Base-by-base conservation (phyloP, 30 jellyfish, hydroid and myxozoan species). In the Rhopilema esculentum region DNA sequence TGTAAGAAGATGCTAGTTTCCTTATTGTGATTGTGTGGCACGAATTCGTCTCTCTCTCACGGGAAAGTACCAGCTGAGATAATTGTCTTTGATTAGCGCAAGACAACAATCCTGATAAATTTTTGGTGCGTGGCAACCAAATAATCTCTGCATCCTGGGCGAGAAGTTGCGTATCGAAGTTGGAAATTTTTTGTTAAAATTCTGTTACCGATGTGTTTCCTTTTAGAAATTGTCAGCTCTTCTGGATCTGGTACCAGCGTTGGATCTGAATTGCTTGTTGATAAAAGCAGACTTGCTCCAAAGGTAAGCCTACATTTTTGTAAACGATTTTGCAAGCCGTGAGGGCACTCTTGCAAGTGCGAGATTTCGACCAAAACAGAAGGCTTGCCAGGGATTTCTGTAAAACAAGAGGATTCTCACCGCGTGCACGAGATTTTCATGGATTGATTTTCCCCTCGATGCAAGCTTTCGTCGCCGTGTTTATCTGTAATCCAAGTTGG, bases 201-300 rank as follows among this genome's bases (percentile, higher is more conserved):
- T 40, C 57, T 2, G 12, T 12, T 2, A 40, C 57, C 57, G 16
- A 72, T 85, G 80, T 32, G 74, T 72, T 85, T 57, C 0, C 72
- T 76, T 88, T 27, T 61, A 88, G 96, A 88, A 32, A 77, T 75
- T 26, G 85, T 53, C 16, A 89, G 92, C 32, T 86, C 95, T 6
- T 89, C 97, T 28, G 90, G 96, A 8, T 75, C 94, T 16, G 97
- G 95, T 4, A 51, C 88, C n/a, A 74, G 89, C 69, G 89, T 79
- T 57, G 89, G 95, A 19, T 85, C 88, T 4, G 97, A 91, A 27
- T 21, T 72, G 86, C 82, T 91, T 16, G 85, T 83, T 32, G 98
- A 92, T 53, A 92, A 92, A 86, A 92, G 98, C 85, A 83, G 88
- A 77, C 63, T 90, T 63, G 89, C 82, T 0, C 96, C 96, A 20